These are phyloP conservation scores for Pholis gunnellus DNA, from an alignment of 2,113 vertebrate genomes.

Conservation along the genomic window DNA sequence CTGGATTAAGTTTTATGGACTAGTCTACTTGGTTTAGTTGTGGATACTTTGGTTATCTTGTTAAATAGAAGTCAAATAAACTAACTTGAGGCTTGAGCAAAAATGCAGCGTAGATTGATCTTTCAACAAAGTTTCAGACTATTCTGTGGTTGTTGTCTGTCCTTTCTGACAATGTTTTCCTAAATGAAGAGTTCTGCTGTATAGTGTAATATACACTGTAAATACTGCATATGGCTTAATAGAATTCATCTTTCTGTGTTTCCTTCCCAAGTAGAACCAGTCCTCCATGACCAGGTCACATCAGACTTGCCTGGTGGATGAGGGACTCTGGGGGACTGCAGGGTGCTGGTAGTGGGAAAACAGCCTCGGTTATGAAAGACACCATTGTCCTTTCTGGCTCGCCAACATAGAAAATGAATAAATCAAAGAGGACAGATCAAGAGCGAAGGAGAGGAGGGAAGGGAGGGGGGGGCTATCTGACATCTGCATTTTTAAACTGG, in stretches of 20 bases:
- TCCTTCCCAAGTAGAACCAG: conserved; percentile 34
- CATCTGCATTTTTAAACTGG: conserved; percentile 79
- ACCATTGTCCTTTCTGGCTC: conserved; percentile 74
- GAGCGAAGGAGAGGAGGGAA: conserved; percentile 61
- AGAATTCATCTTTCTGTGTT: conserved; percentile 23
- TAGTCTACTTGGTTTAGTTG: background rate
- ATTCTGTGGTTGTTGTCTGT: background rate
- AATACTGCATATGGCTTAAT: background rate
- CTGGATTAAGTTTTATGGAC: background rate
- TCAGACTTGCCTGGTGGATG: conserved; percentile 58
- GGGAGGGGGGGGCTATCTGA: conserved; percentile 53
- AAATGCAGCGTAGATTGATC: background rate
- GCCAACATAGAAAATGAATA: conserved; percentile 80
- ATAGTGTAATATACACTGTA: background rate
- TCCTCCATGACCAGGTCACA: conserved; percentile 57
- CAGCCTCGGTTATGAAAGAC: conserved; percentile 73
- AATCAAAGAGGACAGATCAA: conserved; percentile 82
- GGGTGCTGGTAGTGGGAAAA: conserved; percentile 72
- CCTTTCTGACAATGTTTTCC: background rate
- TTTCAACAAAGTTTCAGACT: background rate
- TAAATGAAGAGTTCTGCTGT: background rate
- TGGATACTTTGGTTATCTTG: background rate
- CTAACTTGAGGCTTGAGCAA: background rate
- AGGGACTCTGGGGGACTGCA: conserved; percentile 63
- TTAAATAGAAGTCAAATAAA: background rate